Evolutionary conservation across 2,888 invertebrate species (phyloP).

Genomic region (Parnassius orleans): DNA sequence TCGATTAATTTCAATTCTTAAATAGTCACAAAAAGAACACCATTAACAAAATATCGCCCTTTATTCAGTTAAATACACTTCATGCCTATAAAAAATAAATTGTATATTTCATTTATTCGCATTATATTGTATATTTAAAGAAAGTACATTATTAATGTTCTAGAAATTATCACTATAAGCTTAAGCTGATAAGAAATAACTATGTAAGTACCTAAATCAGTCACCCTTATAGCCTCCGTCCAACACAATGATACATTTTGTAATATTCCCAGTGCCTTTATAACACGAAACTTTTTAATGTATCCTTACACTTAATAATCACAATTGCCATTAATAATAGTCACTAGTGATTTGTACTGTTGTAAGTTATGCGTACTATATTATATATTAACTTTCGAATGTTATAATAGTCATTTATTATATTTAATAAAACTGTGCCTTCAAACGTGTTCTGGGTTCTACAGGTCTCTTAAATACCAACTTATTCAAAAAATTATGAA

Average conservation of each 20-base stretch:
- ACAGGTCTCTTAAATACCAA: too few relatives aligned
- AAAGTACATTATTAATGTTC: not conserved
- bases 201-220: constrained; percentile 3
- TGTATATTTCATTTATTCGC: not conserved
- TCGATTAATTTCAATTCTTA: constrained; percentile 63
- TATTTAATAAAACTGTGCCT: too few relatives aligned
- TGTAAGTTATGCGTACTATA: constrained; percentile 47
- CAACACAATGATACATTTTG: constrained; percentile 34
- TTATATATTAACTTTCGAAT: constrained; percentile 25
- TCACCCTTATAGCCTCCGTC: constrained; percentile 52
- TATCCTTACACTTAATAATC: constrained; percentile 27
- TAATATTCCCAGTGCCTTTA: constrained; percentile 30
- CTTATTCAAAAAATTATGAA: too few relatives aligned
- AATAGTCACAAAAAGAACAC: constrained; percentile 40
- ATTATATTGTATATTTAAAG: not conserved
- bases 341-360: constrained; percentile 65
- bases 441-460: too few relatives aligned
- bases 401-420: constrained; percentile 28
- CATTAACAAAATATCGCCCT: constrained; percentile 35
- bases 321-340: constrained; percentile 67
- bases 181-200: constrained; percentile 11
- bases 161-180: constrained; percentile 8
- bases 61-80: constrained; percentile 19
- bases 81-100: constrained; percentile 11
- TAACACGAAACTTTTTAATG: not conserved